Percentiles rank a stretch among this genome's conserved stretches.
phyloP scores from a whole-genome alignment of 92 coral and sea anemone genomes.

The Epizoanthus ramosus region DNA sequence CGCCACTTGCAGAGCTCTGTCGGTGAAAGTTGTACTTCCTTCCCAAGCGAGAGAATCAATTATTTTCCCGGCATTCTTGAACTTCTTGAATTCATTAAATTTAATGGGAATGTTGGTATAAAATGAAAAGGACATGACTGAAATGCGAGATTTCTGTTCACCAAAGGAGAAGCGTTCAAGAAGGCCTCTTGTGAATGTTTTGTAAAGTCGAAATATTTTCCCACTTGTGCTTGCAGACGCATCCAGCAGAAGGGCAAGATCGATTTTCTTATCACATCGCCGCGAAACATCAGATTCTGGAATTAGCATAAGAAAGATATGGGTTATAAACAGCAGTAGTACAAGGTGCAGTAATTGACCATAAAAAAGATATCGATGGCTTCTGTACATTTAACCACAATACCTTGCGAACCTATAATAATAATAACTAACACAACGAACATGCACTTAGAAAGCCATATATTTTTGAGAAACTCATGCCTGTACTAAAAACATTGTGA shows the following conservation, averaged over 20 bases:
- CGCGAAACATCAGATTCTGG: background rate
- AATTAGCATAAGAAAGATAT: background rate
- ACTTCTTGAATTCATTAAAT: slow-evolving; percentile 28
- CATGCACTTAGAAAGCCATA: too few relatives aligned
- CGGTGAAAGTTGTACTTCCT: slow-evolving; percentile 2
- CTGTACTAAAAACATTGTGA: too few relatives aligned
- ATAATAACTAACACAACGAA: too few relatives aligned
- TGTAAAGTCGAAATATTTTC: background rate
- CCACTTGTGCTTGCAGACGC: slow-evolving; percentile 3
- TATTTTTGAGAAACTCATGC: too few relatives aligned
- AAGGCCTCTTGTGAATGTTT: background rate
- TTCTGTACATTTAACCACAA: too few relatives aligned
- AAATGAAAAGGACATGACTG: slow-evolving; percentile 31
- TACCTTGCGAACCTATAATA: too few relatives aligned
- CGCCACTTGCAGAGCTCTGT: slow-evolving; percentile 4
- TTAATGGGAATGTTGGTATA: background rate
- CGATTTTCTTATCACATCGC: slow-evolving; percentile 26
- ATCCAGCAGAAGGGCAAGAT: slow-evolving; percentile 15
- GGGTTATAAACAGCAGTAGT: background rate
- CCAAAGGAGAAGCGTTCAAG: slow-evolving; percentile 1
- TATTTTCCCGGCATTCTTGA: background rate
- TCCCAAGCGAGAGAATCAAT: slow-evolving; percentile 12
- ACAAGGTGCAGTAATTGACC: too few relatives aligned
- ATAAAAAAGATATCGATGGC: too few relatives aligned
- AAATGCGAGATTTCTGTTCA: slow-evolving; percentile 23